A percentile compares a stretch with the other conserved stretches of the same genome.
Conservation (phyloP, 1,140 invertebrate species). For the Xylocopa sonorina region DNA sequence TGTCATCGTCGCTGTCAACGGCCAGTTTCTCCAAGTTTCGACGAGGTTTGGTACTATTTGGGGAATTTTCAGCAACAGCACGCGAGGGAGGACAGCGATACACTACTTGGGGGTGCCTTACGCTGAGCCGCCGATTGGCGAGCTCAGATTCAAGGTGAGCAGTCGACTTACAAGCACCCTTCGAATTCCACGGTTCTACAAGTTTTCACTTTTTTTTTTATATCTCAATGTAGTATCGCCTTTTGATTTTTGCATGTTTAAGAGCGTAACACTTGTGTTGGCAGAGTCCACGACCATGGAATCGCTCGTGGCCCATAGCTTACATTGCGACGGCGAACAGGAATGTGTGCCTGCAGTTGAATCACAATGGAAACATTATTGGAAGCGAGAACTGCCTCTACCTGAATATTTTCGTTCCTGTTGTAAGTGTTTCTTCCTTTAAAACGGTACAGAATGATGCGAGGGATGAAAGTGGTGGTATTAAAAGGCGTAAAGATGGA, state of each 20-base stretch:
- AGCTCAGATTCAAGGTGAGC: conserved; percentile 73
- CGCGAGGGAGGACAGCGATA: conserved; percentile 46
- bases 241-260: no score
- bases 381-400: conserved; percentile 78
- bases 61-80: conserved; percentile 69
- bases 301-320: conserved; percentile 69
- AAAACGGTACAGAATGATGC: no score
- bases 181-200: no score
- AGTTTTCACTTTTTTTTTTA: no score
- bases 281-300: conserved; percentile 73
- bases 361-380: conserved; percentile 5
- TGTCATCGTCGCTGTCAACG: background rate
- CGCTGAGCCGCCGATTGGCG: conserved; percentile 70
- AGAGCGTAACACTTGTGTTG: conserved; percentile 17
- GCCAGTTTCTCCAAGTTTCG: conserved; percentile 11
- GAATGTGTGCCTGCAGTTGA: conserved; percentile 73
- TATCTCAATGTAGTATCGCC: no score
- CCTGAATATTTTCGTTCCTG: conserved; percentile 76
- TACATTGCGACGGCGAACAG: conserved; percentile 73
- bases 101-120: conserved; percentile 76
- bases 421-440: conserved; percentile 69
- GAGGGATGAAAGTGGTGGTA: no score
- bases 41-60: conserved; percentile 69
- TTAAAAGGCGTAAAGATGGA: no score
- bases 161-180: background rate